Evolutionary conservation across 2,888 invertebrate species (phyloP).

Genomic region (Ptychoptera albimana): DNA sequence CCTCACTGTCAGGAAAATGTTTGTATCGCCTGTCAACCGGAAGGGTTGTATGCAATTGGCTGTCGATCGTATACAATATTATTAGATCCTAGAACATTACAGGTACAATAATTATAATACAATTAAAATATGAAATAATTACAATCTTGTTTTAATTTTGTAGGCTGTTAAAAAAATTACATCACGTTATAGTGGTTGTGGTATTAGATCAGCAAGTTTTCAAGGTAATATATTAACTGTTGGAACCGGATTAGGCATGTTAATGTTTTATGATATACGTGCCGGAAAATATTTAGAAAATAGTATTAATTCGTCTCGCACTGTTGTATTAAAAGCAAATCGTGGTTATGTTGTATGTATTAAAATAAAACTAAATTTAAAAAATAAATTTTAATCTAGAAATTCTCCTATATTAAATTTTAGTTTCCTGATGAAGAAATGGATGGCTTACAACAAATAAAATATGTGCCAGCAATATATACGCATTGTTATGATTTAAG

Average conservation of each 20-base stretch:
- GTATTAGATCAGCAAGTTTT: conserved; percentile 83
- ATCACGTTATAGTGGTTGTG: conserved; percentile 79
- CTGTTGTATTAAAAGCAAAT: conserved; percentile 73
- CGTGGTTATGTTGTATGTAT: conserved; percentile 72
- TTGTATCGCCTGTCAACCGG: conserved; percentile 73
- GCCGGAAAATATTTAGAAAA: conserved; percentile 85
- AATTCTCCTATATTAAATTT: conserved; percentile 11
- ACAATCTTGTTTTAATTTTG: no score
- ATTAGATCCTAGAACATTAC: conserved; percentile 75
- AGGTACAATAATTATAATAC: conserved; percentile 37
- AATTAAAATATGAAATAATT: no score
- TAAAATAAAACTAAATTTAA: not conserved
- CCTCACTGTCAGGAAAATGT: conserved; percentile 87
- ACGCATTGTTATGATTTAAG: conserved; percentile 91
- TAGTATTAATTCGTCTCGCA: conserved; percentile 74
- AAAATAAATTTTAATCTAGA: not conserved
- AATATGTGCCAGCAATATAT: conserved; percentile 87
- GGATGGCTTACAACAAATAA: conserved; percentile 68
- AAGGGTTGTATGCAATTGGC: conserved; percentile 83
- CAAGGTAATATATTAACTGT: conserved; percentile 80
- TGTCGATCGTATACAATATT: conserved; percentile 85
- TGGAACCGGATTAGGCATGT: conserved; percentile 79
- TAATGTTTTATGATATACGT: conserved; percentile 87
- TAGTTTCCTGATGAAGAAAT: conserved; percentile 77
- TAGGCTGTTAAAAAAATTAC: conserved; percentile 62